A percentile compares a stretch with the other conserved stretches of the same genome.
Evolutionary conservation across 2,113 vertebrate genomes (phyloP).

Genomic region (Leucoraja erinaceus): DNA sequence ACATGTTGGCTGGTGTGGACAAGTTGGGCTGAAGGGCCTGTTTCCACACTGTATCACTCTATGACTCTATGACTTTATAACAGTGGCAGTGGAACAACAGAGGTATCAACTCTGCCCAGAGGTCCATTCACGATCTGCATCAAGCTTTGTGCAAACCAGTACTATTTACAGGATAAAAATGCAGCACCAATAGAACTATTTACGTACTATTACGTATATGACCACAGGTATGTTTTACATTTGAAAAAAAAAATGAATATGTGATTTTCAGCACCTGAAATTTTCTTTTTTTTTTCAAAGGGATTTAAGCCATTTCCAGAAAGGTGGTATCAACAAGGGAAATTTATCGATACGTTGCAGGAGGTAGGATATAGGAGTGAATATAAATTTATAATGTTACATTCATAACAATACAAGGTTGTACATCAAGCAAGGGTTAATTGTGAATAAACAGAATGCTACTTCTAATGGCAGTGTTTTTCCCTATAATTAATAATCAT

Average conservation of each 20-base stretch:
- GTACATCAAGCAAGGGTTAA: background rate
- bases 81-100: background rate
- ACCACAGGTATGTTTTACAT: background rate
- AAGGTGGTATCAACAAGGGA: slow-evolving; percentile 49
- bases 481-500: background rate
- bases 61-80: no score
- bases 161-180: background rate
- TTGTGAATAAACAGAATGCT: background rate
- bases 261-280: background rate
- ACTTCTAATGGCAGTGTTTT: background rate
- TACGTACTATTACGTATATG: background rate
- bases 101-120: background rate
- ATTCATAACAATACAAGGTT: background rate
- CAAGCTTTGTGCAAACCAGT: background rate
- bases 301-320: slow-evolving; percentile 51
- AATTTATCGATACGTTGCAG: slow-evolving; percentile 44
- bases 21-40: no score
- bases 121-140: background rate
- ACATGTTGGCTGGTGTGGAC: no score
- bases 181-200: background rate
- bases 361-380: slow-evolving; percentile 41
- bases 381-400: background rate
- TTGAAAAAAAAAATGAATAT: background rate
- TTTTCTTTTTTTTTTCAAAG: slow-evolving; percentile 39
- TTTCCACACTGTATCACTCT: no score